Evolutionary conservation across 2,888 invertebrate species (phyloP).

Genomic region (Campopleginae sp.): DNA sequence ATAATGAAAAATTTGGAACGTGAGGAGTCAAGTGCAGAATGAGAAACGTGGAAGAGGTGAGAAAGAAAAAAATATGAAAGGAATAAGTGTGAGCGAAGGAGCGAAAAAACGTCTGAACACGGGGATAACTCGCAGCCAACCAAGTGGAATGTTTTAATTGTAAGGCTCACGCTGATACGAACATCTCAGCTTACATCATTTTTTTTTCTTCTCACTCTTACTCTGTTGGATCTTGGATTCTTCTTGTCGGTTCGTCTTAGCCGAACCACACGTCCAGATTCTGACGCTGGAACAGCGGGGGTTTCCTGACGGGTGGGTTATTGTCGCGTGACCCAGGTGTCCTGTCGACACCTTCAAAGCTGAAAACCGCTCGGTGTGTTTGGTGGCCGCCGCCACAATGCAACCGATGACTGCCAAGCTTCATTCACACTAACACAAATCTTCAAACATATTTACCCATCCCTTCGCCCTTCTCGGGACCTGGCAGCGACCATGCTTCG

Average conservation of each 20-base stretch:
- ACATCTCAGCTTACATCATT: constrained; percentile 26
- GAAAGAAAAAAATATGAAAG: constrained; percentile 22
- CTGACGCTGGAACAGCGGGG: constrained; percentile 52
- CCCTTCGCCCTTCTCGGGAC: background rate
- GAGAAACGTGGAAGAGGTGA: constrained; percentile 51
- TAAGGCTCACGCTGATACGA: constrained; percentile 49
- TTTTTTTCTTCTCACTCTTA: background rate
- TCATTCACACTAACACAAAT: constrained; percentile 44
- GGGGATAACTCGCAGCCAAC: constrained; percentile 61
- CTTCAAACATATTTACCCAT: constrained; percentile 18
- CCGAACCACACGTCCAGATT: constrained; percentile 51
- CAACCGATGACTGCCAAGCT: constrained; percentile 57
- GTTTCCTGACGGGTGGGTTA: constrained; percentile 71
- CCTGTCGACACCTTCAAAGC: constrained; percentile 80
- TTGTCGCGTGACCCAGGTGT: constrained; percentile 78
- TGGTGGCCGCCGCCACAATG: constrained; percentile 57
- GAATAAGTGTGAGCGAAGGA: constrained; percentile 15
- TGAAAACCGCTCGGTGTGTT: constrained; percentile 70
- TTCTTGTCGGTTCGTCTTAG: constrained; percentile 32
- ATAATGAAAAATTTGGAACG: constrained; percentile 16
- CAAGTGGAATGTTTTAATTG: constrained; percentile 79
- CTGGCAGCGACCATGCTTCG: background rate
- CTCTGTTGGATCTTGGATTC: background rate
- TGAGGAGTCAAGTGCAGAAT: constrained; percentile 42
- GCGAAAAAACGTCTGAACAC: constrained; percentile 13